These are phyloP conservation scores for Globodera ellingtonae DNA, from an alignment of 1,140 invertebrate species.

Conservation along the genomic window DNA sequence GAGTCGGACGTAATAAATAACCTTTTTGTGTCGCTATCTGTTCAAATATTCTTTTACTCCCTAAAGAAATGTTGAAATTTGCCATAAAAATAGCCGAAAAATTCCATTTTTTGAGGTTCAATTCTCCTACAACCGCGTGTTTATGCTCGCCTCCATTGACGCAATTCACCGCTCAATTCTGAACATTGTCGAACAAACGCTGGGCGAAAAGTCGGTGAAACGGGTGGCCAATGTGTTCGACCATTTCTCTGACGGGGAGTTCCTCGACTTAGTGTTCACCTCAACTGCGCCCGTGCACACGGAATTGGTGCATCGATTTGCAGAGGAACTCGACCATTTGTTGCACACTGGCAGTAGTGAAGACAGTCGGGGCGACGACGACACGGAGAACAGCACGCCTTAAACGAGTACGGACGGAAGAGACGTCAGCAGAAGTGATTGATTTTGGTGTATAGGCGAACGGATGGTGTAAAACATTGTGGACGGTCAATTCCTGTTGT, in stretches of 20 bases:
- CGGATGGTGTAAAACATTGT: too few species aligned
- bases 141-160: neutral
- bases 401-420: neutral
- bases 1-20: too few species aligned
- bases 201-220: neutral
- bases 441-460: too few species aligned
- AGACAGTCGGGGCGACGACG: neutral
- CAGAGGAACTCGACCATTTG: neutral
- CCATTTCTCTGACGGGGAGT: neutral
- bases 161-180: neutral
- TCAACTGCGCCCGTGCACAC: neutral
- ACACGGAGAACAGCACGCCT: neutral
- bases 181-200: neutral
- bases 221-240: neutral
- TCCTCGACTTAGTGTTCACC: neutral
- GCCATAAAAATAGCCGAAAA: too few species aligned
- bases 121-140: neutral
- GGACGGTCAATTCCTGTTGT: too few species aligned
- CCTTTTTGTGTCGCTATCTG: too few species aligned
- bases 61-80: too few species aligned
- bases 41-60: too few species aligned
- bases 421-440: neutral
- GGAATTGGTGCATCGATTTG: neutral
- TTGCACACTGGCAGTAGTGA: neutral
- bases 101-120: neutral